phyloP scores from a whole-genome alignment of 37 sponge, comb jelly and placozoan species.

The Halisarca cf. caerulea region DNA sequence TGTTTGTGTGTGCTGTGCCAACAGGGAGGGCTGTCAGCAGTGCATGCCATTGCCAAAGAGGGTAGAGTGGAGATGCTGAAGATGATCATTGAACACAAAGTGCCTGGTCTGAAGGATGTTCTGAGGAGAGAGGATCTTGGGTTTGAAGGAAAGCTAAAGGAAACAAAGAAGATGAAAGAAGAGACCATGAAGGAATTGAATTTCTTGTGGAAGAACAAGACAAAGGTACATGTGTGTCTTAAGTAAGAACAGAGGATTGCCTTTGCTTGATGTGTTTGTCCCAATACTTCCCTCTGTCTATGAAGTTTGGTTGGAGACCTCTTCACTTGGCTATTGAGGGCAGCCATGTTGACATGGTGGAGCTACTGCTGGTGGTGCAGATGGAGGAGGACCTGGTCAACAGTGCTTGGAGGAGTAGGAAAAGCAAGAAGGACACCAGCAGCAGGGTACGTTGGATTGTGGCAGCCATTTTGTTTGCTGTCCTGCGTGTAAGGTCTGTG shows the following conservation, averaged over 20 bases:
- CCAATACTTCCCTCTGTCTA: neutral
- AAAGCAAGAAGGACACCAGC: neutral
- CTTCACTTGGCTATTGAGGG: conserved; percentile 4
- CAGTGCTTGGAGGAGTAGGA: neutral
- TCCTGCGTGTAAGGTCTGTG: neutral
- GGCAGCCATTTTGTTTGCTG: neutral
- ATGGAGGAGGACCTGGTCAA: neutral
- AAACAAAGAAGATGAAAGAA: neutral
- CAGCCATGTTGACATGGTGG: neutral
- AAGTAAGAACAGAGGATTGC: too few relatives aligned
- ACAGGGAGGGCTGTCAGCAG: conserved; percentile 20
- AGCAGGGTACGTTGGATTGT: neutral
- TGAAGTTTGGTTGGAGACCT: conserved; percentile 13
- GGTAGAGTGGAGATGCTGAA: neutral
- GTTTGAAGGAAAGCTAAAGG: neutral
- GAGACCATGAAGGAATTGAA: neutral
- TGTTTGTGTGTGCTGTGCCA: too few relatives aligned
- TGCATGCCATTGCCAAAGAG: conserved; percentile 2
- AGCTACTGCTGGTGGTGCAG: conserved; percentile 10
- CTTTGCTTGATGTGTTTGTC: too few relatives aligned
- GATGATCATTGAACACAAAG: neutral
- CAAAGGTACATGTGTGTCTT: conserved; percentile 5
- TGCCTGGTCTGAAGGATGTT: neutral
- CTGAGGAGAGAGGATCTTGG: neutral
- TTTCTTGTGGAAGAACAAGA: neutral